Percentiles rank a stretch among this genome's conserved stretches.
phyloP scores from a whole-genome alignment of 2,113 vertebrate genomes.

The Pycnonotus jocosus region DNA sequence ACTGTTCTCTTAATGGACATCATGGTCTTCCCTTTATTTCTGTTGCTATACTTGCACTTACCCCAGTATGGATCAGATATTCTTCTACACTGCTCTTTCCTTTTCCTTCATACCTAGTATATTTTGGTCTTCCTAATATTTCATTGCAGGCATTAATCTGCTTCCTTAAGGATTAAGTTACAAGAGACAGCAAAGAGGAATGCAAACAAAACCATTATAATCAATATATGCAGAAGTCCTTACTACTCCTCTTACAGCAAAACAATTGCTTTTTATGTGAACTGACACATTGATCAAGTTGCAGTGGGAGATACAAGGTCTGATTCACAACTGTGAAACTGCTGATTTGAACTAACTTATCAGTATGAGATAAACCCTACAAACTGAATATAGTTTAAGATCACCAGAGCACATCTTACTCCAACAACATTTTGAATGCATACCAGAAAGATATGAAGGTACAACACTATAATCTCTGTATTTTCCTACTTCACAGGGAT shows the following conservation, averaged over 20 bases:
- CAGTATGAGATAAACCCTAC: background rate
- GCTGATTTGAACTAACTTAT: background rate
- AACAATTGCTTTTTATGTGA: background rate
- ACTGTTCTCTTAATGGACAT: background rate
- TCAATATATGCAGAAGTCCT: background rate
- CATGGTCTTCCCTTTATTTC: background rate
- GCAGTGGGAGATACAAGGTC: background rate
- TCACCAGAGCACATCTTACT: background rate
- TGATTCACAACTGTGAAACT: background rate
- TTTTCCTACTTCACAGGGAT: background rate
- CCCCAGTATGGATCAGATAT: background rate
- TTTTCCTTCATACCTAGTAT: background rate
- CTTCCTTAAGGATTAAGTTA: background rate
- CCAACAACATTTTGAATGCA: background rate
- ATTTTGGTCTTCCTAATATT: background rate
- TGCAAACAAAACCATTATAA: background rate
- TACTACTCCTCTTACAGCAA: background rate
- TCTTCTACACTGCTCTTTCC: background rate
- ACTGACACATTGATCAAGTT: background rate
- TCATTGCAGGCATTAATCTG: background rate
- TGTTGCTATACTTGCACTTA: background rate
- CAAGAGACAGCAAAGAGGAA: background rate
- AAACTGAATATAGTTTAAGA: background rate
- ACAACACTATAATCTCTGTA: background rate
- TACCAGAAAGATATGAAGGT: background rate